Base-by-base conservation (phyloP, 2,888 invertebrate genomes). In the Urechis unicinctus region DNA sequence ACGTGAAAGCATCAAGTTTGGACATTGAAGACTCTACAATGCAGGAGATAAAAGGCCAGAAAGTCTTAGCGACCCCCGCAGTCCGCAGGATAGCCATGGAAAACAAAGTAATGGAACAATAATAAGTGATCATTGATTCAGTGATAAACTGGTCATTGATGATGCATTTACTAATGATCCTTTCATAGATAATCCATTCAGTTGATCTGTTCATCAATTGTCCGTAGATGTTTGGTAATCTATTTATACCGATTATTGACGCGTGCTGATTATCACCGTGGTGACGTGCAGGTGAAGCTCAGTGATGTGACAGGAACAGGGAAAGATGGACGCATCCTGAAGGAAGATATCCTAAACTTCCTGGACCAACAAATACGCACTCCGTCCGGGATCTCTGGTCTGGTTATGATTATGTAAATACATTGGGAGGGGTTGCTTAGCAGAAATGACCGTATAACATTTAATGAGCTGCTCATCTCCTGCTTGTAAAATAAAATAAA, bases 51-150 rank as follows among this genome's bases (percentile, higher is more conserved):
- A 61, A 53, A n/a, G 54, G 55, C 17, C 51, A 58, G 4, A 82
- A 82, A 64, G 77, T 85, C 42, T 79, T 93, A 52, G 88, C 94
- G 0, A 94, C 97, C 1, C 98, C 98, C 1, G 91, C 97, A 29
- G 97, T 99, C 1, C 82, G 98, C 66, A 85, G 91, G 74, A 85
- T 99, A 66, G 94, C 96, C 3, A 86, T 86, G 76, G 93, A 98
- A 30, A 56, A 66, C 30, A 58, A 61, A 42, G 64, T 64, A 26
- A 25, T 28, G n/a, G 9, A 9, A 36, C 9, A 36, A 17, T 36
- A 9, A 36, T 9, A 13, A 17, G 9, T 36, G 36, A 17, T 36
- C 17, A 36, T 17, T 36, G 36, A 36, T 36, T 17, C 9, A 9
- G 17, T 17, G 17, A 36, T 36, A 36, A 36, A 13, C 36, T 9